These are phyloP conservation scores for Euglossa dilemma DNA, from an alignment of 1,140 invertebrate genomes.

Conservation along the genomic window DNA sequence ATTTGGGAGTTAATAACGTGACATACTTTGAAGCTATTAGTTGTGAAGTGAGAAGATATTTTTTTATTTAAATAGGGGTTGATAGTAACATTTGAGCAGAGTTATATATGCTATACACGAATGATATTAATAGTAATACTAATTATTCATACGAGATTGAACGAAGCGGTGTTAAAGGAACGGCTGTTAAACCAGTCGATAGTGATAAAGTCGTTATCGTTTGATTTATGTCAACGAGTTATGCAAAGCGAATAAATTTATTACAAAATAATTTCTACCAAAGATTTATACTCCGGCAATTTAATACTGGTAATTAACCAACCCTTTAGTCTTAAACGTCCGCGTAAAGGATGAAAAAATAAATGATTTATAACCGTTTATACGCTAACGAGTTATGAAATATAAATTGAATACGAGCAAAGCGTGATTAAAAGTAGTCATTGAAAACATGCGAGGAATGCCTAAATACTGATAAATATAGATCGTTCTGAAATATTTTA, in stretches of 20 bases:
- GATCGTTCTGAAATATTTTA: too few species aligned
- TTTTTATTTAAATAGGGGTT: not conserved
- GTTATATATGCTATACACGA: not conserved
- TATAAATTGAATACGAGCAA: not conserved
- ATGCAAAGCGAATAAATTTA: slow-evolving; percentile 47
- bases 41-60: too few species aligned
- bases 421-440: not conserved
- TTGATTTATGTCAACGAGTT: slow-evolving; percentile 59
- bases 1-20: too few species aligned
- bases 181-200: slow-evolving; percentile 38
- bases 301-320: slow-evolving; percentile 25
- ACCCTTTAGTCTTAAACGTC: not conserved
- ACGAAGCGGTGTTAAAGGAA: slow-evolving; percentile 46
- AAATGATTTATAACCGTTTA: not conserved
- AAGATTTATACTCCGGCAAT: slow-evolving; percentile 44
- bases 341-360: not conserved
- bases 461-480: too few species aligned
- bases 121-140: not conserved
- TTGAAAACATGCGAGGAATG: too few species aligned
- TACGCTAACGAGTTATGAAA: not conserved
- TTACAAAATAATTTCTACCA: slow-evolving; percentile 33
- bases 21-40: too few species aligned
- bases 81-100: slow-evolving; percentile 18
- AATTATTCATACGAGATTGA: not conserved
- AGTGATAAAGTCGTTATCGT: slow-evolving; percentile 58